phyloP scores from a whole-genome alignment of 2,797 vertebrate species.

The Pachyuromys duprasi region DNA sequence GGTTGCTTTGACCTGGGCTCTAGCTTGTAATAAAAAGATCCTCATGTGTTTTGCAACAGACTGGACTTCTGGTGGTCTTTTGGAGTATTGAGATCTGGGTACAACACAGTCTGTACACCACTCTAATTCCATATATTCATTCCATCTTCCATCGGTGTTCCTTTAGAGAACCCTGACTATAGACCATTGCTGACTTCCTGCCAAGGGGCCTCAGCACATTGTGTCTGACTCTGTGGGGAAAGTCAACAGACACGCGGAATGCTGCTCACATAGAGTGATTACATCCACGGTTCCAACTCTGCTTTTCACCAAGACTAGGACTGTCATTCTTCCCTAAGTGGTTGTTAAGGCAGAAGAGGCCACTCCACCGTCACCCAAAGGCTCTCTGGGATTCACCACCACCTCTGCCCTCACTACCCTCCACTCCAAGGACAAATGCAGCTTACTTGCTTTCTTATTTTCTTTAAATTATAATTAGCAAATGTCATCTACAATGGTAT shows the following conservation, averaged over 20 bases:
- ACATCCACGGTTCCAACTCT: background rate
- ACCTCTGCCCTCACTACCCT: background rate
- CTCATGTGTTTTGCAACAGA: no score
- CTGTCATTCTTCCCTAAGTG: no score
- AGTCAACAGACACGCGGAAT: background rate
- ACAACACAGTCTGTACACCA: background rate
- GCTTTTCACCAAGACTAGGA: background rate
- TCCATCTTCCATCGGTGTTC: background rate
- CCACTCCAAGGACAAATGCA: background rate
- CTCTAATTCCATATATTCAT: background rate
- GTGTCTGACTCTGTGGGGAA: background rate
- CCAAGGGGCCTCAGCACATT: background rate
- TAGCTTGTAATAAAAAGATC: no score
- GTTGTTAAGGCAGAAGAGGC: background rate
- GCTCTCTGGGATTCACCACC: background rate
- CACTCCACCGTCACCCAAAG: background rate
- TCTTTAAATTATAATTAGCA: background rate
- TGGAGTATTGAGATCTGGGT: no score
- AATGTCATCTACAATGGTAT: background rate
- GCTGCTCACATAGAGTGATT: background rate
- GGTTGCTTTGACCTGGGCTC: no score
- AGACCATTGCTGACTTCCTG: background rate
- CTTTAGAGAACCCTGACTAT: background rate
- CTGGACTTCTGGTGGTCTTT: no score
- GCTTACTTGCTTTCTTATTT: background rate